Evolutionary conservation across 2,113 vertebrate genomes (phyloP).

Genomic region (Felis catus): DNA sequence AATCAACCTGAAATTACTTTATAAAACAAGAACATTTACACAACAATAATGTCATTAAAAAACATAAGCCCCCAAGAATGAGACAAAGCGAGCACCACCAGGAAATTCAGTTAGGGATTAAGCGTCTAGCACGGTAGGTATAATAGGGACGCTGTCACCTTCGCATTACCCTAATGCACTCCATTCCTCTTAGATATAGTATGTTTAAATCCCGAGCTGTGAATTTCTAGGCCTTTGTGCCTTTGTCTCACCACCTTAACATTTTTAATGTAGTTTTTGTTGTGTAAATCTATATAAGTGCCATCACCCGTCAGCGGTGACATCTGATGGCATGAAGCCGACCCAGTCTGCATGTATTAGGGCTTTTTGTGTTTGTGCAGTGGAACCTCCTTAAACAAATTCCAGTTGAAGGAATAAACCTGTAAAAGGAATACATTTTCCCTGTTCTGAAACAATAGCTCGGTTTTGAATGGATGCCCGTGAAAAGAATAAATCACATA

Average conservation of each 20-base stretch:
- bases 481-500: conserved; percentile 79
- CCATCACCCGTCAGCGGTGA: conserved; percentile 87
- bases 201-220: conserved; percentile 86
- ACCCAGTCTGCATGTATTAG: conserved; percentile 87
- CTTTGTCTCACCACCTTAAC: conserved; percentile 86
- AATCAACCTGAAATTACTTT: conserved; percentile 84
- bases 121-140: conserved; percentile 81
- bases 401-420: conserved; percentile 85
- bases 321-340: conserved; percentile 82
- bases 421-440: conserved; percentile 85
- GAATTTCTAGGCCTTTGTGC: conserved; percentile 87
- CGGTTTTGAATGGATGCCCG: conserved; percentile 78
- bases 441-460: conserved; percentile 85
- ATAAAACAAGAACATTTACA: conserved; percentile 85
- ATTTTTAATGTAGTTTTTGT: conserved; percentile 89
- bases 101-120: conserved; percentile 86
- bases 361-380: conserved; percentile 88
- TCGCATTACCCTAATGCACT: conserved; percentile 83
- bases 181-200: conserved; percentile 84
- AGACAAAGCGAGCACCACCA: conserved; percentile 83
- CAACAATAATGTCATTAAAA: conserved; percentile 88
- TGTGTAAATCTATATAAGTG: conserved; percentile 90
- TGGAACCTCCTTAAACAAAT: conserved; percentile 85
- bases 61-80: conserved; percentile 78
- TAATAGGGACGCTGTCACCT: conserved; percentile 80